phyloP scores from a whole-genome alignment of 2,113 vertebrate species.

The Barbus barbus region DNA sequence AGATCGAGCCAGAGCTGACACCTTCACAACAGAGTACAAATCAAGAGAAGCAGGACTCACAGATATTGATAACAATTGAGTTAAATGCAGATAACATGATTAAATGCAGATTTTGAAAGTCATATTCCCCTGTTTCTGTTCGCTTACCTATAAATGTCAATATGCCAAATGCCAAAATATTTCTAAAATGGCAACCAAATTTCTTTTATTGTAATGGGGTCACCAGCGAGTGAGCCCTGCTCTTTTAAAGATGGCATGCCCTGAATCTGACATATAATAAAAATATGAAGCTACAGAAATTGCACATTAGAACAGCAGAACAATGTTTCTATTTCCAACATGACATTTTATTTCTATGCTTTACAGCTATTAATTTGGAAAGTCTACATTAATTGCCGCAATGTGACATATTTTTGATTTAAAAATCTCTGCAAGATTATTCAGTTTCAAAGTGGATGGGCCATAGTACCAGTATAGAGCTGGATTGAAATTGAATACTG shows the following conservation, averaged over 20 bases:
- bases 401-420: no score
- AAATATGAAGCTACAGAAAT: neutral
- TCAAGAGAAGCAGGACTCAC: constrained; percentile 55
- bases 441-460: no score
- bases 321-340: no score
- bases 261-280: neutral
- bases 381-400: no score
- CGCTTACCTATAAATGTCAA: neutral
- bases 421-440: no score
- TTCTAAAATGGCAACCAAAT: neutral
- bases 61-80: constrained; percentile 59
- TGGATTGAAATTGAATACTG: no score
- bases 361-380: no score
- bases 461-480: no score
- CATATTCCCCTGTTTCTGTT: constrained; percentile 16
- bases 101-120: constrained; percentile 29
- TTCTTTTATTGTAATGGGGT: neutral
- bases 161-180: neutral
- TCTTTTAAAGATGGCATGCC: neutral
- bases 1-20: constrained; percentile 58
- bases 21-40: constrained; percentile 59
- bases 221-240: neutral
- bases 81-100: no score
- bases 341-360: no score
- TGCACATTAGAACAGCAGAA: neutral